Evolutionary conservation across 2,797 vertebrate genomes (phyloP).

Genomic region (Gymnothorax reevesii): DNA sequence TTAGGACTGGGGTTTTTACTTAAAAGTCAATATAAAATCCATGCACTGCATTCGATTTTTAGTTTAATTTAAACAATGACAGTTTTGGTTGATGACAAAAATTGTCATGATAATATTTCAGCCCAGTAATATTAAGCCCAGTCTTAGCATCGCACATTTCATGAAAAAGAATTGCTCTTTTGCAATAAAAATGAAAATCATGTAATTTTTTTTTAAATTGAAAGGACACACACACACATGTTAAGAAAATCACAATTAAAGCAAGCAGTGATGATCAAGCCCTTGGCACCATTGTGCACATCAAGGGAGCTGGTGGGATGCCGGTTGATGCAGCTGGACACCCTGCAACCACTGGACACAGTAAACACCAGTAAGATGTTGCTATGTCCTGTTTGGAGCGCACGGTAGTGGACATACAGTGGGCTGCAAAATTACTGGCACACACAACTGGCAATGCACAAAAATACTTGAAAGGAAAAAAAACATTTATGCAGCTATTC

Average conservation of each 20-base stretch:
- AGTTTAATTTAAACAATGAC: background rate
- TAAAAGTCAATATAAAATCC: background rate
- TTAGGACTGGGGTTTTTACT: background rate
- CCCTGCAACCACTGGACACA: too few species aligned
- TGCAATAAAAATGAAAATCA: background rate
- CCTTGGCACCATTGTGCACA: too few species aligned
- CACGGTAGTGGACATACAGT: too few species aligned
- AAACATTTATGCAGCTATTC: too few species aligned
- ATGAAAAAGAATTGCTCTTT: background rate
- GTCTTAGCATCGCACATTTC: background rate
- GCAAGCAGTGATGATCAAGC: too few species aligned
- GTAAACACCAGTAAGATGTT: too few species aligned
- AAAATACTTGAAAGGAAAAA: too few species aligned
- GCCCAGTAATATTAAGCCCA: background rate
- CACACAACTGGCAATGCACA: too few species aligned
- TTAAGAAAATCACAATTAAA: background rate
- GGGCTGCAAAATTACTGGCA: too few species aligned
- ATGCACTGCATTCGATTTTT: background rate
- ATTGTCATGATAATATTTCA: background rate
- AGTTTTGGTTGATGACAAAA: background rate
- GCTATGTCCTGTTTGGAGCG: too few species aligned
- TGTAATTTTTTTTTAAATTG: background rate
- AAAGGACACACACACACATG: background rate
- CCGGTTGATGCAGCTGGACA: too few species aligned
- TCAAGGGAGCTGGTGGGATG: too few species aligned